Conservation (phyloP, 2,888 invertebrate species). For the Hofmannophila pseudospretella region DNA sequence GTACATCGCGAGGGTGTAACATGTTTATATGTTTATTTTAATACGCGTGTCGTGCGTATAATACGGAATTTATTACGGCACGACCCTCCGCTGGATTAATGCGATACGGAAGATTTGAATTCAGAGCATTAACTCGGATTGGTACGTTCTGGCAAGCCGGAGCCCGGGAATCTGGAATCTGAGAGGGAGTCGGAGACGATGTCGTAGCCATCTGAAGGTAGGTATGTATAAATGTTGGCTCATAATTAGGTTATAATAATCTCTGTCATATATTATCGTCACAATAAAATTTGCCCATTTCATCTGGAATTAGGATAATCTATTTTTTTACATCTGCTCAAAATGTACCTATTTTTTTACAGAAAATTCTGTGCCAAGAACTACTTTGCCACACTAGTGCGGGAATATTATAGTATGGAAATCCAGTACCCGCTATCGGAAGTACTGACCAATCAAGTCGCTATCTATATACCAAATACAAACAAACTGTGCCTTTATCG, state of each 20-base stretch:
- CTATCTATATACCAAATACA: too few species aligned
- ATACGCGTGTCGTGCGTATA: constrained; percentile 79
- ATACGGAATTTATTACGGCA: constrained; percentile 76
- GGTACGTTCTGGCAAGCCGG: constrained; percentile 44
- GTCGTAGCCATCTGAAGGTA: background rate
- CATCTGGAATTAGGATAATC: too few species aligned
- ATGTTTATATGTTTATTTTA: constrained; percentile 79
- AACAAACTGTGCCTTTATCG: too few species aligned
- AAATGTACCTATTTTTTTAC: too few species aligned
- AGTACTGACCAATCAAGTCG: too few species aligned
- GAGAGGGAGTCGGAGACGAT: background rate
- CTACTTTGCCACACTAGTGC: too few species aligned
- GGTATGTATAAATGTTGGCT: constrained; percentile 30
- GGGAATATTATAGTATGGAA: too few species aligned
- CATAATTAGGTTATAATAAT: constrained; percentile 33
- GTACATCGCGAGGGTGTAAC: constrained; percentile 63
- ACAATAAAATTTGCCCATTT: too few species aligned
- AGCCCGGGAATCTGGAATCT: constrained; percentile 20
- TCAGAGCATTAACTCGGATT: constrained; percentile 73
- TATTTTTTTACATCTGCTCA: too few species aligned
- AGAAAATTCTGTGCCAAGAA: too few species aligned
- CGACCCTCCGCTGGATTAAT: constrained; percentile 72
- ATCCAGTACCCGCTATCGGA: too few species aligned
- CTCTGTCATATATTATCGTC: too few species aligned
- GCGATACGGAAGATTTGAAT: constrained; percentile 77